phyloP scores from a whole-genome alignment of 2,113 vertebrate genomes.

The Ploceus nigricollis region DNA sequence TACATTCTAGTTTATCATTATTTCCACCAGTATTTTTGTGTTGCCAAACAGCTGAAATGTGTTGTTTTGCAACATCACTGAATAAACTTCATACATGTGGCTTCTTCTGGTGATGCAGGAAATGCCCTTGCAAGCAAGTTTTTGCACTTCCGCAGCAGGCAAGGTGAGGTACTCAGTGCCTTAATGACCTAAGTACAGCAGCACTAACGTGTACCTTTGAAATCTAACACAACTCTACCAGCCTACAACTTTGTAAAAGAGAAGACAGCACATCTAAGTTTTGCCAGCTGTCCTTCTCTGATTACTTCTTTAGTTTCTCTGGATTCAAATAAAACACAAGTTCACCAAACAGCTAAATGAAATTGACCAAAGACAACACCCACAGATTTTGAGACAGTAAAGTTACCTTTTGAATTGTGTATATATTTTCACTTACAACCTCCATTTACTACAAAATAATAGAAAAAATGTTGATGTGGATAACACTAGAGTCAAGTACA shows the following conservation, averaged over 20 bases:
- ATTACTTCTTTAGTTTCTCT: background rate
- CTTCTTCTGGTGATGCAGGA: background rate
- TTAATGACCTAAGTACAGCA: background rate
- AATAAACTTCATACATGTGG: background rate
- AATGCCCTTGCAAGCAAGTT: background rate
- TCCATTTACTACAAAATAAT: background rate
- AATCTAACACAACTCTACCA: background rate
- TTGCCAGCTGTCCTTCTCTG: background rate
- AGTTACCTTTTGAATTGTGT: background rate
- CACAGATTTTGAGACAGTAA: background rate
- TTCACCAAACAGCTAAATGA: background rate
- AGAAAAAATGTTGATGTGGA: background rate
- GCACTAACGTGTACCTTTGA: background rate
- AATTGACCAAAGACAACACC: background rate
- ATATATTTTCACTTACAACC: background rate
- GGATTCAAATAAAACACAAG: background rate
- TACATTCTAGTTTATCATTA: background rate
- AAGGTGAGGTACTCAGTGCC: background rate
- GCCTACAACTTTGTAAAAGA: background rate
- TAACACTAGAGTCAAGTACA: background rate
- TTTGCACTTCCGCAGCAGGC: background rate
- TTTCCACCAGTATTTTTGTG: background rate
- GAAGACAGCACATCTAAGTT: background rate
- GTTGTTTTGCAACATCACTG: rapidly evolving
- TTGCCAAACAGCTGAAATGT: background rate